Evolutionary conservation across 2,888 invertebrate species (phyloP), one percentile per base, ranked within the genome.

Genomic region (Thyatira batis): DNA sequence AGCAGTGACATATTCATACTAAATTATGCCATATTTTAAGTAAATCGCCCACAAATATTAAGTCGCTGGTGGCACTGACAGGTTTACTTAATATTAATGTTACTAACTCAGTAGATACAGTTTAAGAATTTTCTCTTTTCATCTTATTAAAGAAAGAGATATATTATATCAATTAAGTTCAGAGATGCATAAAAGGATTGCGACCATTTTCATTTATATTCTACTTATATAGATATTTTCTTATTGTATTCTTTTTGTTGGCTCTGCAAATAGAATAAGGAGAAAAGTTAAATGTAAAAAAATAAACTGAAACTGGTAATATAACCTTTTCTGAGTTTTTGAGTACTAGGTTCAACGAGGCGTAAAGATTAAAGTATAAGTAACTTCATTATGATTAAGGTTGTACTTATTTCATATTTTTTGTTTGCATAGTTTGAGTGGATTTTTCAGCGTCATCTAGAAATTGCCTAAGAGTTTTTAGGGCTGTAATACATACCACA

Each of bases 11-110:
- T 27, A 33, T 43, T 50, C 17, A 51, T 28, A 30, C 0, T 50
- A 60, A 64, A 60, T 62, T 63, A 70, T 68, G 62, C 57, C 65
- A 69, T 69, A 71, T 63, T 67, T 70, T 63, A 67, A 43, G 57
- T 57, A 63, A 72, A 72, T 64, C 51, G 30, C 11, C 39, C 25
- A n/a, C 57, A 53, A 45, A 25, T 23, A 50, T 44, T 58, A 28
- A 17, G 39, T 17, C 17, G 39, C 6, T 39, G 39, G 39, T 20
- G 20, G 50, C 50, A 46, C 52, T 49, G 46, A 21, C 43, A 51
- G 46, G 25, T 25, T 20, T 17, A 43, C 25, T 27, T 54, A 27
- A 21, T 51, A 46, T 33, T 9, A 13, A 30, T 30, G 13, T 52
- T 48, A 46, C 21, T n/a, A 8, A 20, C 13, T 11, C 33, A 21